Evolutionary conservation across 2,888 invertebrate genomes (phyloP), one percentile per base, ranked within the genome.

Genomic region (Lordiphosa andalusiaca): DNA sequence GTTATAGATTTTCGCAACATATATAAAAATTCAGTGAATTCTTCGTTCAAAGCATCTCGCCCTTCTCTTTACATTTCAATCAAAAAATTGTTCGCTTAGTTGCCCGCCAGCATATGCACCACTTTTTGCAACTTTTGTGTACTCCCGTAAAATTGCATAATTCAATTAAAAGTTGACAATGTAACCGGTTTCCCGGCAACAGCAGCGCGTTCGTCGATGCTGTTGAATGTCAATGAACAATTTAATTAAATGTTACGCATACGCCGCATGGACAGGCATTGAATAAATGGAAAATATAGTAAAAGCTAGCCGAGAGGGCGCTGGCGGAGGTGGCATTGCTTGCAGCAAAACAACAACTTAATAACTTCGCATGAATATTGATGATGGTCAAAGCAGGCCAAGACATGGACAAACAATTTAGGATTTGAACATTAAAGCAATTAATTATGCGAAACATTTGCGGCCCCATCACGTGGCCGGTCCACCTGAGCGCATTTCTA

Each of bases 101-200:
- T 16, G 35, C 63, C 44, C 50, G 16, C 9, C 41, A 23, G 65
- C 48, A 33, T 49, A 37, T 55, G 65, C 46, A 52, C 19, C 25
- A 63, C 42, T 73, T 70, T 68, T 52, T 42, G 49, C 33, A 50
- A 73, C 48, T 76, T 70, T 63, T 73, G 50, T 58, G 52, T 67
- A 58, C 63, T 19, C 30, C 16, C 46, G 30, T 19, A 35, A 47
- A 61, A 55, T 70, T 63, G 49, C 61, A 65, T 73, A 67, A 74
- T 77, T 69, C 67, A 77, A 76, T 81, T 81, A 58, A 76, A 74
- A 62, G 61, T 71, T 77, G 63, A 65, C 61, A 74, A 57, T 72
- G 75, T 61, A 48, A 59, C 44, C 59, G 49, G 56, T 42, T 37
- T 38, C 44, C 37, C 39, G 53, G 25, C 48, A 40, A 1, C 13